Percentiles rank a stretch among this genome's conserved stretches.
Evolutionary conservation across 2,888 invertebrate species (phyloP).

Genomic region (Lasioglossum oenotherae): DNA sequence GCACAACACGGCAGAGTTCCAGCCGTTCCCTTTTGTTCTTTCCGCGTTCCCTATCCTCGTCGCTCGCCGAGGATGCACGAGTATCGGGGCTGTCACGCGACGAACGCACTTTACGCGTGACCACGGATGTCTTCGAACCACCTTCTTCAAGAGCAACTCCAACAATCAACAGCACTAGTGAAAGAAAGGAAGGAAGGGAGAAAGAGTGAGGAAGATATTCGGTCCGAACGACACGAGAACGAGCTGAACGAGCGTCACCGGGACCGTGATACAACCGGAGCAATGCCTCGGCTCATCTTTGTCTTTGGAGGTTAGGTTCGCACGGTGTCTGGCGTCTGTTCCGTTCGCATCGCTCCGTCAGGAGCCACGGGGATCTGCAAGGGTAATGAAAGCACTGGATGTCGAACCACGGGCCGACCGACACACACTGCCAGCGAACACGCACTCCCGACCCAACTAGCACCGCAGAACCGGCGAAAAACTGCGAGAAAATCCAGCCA

Average conservation of each 20-base stretch:
- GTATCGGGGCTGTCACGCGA: constrained; percentile 48
- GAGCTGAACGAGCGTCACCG: constrained; percentile 33
- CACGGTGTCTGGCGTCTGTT: constrained; percentile 67
- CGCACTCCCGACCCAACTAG: constrained; percentile 30
- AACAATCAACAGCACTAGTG: not conserved
- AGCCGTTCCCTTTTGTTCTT: constrained; percentile 33
- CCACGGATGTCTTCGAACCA: constrained; percentile 9
- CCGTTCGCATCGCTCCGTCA: constrained; percentile 25
- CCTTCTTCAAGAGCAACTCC: not conserved
- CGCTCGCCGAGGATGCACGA: constrained; percentile 11
- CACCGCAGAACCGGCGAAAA: constrained; percentile 66
- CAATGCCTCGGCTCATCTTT: constrained; percentile 57
- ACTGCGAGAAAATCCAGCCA: constrained; percentile 71
- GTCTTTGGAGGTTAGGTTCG: constrained; percentile 75
- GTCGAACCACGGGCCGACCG: not conserved
- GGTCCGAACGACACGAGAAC: constrained; percentile 22
- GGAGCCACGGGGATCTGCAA: not conserved
- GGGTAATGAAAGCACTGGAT: not conserved
- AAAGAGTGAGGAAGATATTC: not conserved
- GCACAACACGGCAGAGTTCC: constrained; percentile 18
- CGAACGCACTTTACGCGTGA: constrained; percentile 49
- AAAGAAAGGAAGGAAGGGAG: not conserved
- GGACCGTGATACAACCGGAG: constrained; percentile 38
- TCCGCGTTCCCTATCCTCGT: constrained; percentile 22
- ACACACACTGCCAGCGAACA: constrained; percentile 19